phyloP scores from a whole-genome alignment of 1,140 invertebrate genomes.

The Piezodorus guildinii region DNA sequence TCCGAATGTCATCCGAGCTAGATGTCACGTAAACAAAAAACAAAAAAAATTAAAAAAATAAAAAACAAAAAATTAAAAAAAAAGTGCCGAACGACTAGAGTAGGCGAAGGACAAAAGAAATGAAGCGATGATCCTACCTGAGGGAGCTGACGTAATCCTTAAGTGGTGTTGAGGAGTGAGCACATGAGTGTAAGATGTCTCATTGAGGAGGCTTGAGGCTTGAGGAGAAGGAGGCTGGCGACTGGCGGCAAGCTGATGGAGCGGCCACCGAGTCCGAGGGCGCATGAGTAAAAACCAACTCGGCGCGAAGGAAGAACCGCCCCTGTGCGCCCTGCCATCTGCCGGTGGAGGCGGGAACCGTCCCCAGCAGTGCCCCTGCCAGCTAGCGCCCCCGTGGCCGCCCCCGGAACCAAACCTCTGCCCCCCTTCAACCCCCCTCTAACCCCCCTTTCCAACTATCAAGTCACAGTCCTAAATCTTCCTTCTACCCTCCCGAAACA shows the following conservation, averaged over 20 bases:
- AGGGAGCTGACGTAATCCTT: slow-evolving; percentile 11
- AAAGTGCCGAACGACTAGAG: not conserved
- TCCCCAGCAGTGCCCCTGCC: not conserved
- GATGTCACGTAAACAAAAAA: not conserved
- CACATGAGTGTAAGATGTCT: slow-evolving; percentile 16
- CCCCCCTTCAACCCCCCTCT: not conserved
- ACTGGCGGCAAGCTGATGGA: slow-evolving; percentile 4
- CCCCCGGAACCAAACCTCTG: not conserved
- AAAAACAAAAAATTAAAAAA: not conserved
- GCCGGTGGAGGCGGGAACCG: not conserved
- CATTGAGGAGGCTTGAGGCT: slow-evolving; percentile 3
- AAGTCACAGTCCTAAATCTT: no score
- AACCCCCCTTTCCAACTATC: not conserved
- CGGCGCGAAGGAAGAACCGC: slow-evolving; percentile 10
- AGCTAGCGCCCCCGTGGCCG: not conserved
- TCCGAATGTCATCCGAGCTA: not conserved
- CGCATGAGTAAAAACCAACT: slow-evolving; percentile 14
- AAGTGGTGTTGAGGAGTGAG: slow-evolving; percentile 1
- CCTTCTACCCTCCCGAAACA: no score
- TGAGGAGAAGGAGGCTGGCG: slow-evolving; percentile 9
- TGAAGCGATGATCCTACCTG: slow-evolving; percentile 2
- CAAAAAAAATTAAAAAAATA: not conserved
- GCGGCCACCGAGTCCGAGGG: not conserved
- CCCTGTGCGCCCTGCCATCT: slow-evolving; percentile 5
- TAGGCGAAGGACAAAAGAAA: not conserved